Evolutionary conservation across 2,888 invertebrate species (phyloP), one percentile per base, ranked within the genome.

Genomic region (Marronus borbonicus): DNA sequence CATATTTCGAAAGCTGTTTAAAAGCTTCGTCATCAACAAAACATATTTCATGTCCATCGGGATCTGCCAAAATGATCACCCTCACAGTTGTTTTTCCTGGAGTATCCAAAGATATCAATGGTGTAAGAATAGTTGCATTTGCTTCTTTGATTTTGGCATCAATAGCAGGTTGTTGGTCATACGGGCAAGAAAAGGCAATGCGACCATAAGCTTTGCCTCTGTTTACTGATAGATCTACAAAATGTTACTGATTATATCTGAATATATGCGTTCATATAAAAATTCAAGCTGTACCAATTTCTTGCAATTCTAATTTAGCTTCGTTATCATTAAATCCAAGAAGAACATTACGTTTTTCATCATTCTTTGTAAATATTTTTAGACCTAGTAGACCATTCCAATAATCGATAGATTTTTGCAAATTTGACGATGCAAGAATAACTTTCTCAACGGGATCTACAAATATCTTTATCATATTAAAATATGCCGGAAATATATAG

Each of bases 1-100:
- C 98, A 2, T 96, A 92, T 83, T 94, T 91, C 0, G 98, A 98
- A 55, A 99, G 89, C 84, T 97, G 92, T 5, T 94, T 90, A 90
- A 98, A 99, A 52, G 95, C 97, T 90, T 98, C 98, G 84, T 98
- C 98, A 81, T 98, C 98, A 4, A 99, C 99, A 89, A 98, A 98
- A 89, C 99, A 99, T 81, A 99, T 99, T 91, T 99, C 99, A 88
- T 98, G 98, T 0, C 93, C 96, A 89, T 98, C 97, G 0, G 99
- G 98, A 90, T 99, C 99, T 1, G 97, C 97, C 2, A 99, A 90
- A 85, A 99, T 99, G 78, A 99, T 96, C 49, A 99, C 99, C 81
- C 96, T 92, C 0, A 99, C 99, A 0, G 97, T 96, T 0, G 98
- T 98, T 88, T 99, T 99, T 65, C 97, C 99, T 0, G 99, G 99